Percentiles rank a stretch among this genome's conserved stretches.
Evolutionary conservation across 1,140 invertebrate species (phyloP).

Genomic region (Diorhabda sublineata): DNA sequence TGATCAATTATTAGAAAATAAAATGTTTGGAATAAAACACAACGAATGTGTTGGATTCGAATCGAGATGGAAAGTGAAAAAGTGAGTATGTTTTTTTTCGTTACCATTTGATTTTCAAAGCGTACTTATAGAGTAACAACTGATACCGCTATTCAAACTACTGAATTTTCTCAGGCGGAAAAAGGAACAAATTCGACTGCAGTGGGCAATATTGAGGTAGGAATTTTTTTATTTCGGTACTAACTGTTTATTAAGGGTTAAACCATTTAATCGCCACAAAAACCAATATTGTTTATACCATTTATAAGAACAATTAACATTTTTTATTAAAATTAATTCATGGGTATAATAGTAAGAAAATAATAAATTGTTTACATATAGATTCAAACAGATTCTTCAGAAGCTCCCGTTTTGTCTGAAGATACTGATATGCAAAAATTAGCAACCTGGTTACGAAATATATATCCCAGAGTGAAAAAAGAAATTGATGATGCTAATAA

Average conservation of each 20-base stretch:
- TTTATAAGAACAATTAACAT: no score
- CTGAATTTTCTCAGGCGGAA: constrained; percentile 25
- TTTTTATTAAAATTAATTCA: no score
- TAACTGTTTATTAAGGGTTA: no score
- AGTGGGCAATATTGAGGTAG: constrained; percentile 22
- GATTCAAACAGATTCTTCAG: constrained; percentile 32
- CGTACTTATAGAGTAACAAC: constrained; percentile 32
- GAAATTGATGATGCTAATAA: constrained; percentile 38
- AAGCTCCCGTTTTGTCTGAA: neutral
- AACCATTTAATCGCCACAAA: no score
- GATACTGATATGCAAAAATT: constrained; percentile 40
- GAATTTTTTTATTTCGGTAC: no score
- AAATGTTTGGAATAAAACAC: constrained; percentile 40
- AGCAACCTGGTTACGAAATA: constrained; percentile 36
- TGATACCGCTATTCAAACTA: constrained; percentile 33
- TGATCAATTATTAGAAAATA: neutral
- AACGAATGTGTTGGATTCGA: constrained; percentile 44
- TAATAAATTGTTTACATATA: neutral
- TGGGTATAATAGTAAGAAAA: no score
- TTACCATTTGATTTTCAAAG: neutral
- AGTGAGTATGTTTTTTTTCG: constrained; percentile 28
- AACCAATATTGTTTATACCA: no score
- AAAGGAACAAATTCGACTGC: constrained; percentile 22
- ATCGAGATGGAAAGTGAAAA: constrained; percentile 42
- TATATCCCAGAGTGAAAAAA: constrained; percentile 38